phyloP scores from a whole-genome alignment of 2,888 invertebrate species.

The Standfussiana lucernea region DNA sequence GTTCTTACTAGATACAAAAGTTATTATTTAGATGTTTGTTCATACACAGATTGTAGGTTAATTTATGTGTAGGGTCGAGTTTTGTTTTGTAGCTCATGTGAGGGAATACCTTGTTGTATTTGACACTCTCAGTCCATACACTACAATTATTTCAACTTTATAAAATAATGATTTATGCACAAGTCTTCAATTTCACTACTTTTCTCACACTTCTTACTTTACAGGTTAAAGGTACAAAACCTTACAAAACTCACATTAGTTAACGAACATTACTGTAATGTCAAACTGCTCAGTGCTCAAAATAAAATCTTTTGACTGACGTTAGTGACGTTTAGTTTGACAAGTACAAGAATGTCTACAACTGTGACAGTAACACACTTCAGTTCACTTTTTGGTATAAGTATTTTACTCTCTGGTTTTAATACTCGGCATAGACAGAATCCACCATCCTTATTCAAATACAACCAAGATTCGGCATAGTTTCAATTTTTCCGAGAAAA shows the following conservation, averaged over 20 bases:
- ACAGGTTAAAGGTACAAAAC: no score
- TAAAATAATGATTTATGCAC: background rate
- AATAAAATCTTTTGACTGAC: no score
- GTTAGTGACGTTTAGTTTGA: background rate
- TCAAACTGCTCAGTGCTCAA: no score
- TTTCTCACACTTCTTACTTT: background rate
- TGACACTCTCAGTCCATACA: background rate
- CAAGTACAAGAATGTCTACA: background rate
- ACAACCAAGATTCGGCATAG: background rate
- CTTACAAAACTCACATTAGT: no score
- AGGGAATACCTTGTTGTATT: background rate
- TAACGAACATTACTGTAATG: no score
- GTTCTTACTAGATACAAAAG: no score
- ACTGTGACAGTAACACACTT: background rate
- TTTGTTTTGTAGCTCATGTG: background rate
- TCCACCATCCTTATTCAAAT: background rate
- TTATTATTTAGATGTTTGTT: background rate
- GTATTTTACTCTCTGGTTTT: no score
- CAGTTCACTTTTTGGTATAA: no score
- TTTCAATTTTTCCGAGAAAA: background rate
- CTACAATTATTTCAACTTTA: background rate
- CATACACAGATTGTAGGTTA: slow-evolving; percentile 24
- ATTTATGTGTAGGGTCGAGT: background rate
- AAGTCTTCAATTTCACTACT: background rate
- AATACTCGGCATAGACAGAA: no score